Evolutionary conservation across 2,888 invertebrate species (phyloP), one percentile per base, ranked within the genome.

Genomic region (Pterostichus madidus): DNA sequence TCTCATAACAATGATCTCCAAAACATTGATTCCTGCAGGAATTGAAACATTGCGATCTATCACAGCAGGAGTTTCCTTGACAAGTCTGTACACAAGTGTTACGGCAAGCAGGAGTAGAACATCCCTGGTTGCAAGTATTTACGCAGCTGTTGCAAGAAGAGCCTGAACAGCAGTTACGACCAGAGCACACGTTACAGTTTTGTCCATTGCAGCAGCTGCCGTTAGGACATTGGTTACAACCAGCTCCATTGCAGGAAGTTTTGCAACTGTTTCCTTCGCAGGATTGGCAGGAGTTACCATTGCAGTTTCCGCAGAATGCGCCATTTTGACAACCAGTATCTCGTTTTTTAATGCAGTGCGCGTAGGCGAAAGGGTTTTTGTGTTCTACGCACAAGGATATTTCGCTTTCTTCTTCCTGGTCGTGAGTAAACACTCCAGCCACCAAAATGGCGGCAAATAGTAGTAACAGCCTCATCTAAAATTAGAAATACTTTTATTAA

Each of bases 171-270:
- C 84, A 84, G 52, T 49, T 49, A 0, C 71, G 17, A 8, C 80
- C 76, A 10, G 49, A 44, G 15, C 84, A 84, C 7, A 81, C 82
- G 68, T 84, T 84, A 32, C 84, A 84, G 8, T 84, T 84, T 15
- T 64, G 73, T n/a, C 84, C 83, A 71, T 84, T 44, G 46, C 84
- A 84, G 53, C 84, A 84, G 56, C 76, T 75, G 10, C 84, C 84
- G 31, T 31, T 76, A 2, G 84, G 84, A 44, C 84, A 84, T 6
- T 56, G 49, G 8, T 83, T 83, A n/a, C 84, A 84, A 1, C 35
- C 52, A 71, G 78, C 68, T 5, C 84, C 84, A 53, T 82, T 81
- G 46, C 84, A 84, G 0, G 84, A 49, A 32, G 61, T 49, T 32
- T 32, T 53, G 59, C 84, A 84, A 13, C 11, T 68, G 13, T 53